Conservation (phyloP, 2,113 vertebrate genomes). For the Pitta sordida region DNA sequence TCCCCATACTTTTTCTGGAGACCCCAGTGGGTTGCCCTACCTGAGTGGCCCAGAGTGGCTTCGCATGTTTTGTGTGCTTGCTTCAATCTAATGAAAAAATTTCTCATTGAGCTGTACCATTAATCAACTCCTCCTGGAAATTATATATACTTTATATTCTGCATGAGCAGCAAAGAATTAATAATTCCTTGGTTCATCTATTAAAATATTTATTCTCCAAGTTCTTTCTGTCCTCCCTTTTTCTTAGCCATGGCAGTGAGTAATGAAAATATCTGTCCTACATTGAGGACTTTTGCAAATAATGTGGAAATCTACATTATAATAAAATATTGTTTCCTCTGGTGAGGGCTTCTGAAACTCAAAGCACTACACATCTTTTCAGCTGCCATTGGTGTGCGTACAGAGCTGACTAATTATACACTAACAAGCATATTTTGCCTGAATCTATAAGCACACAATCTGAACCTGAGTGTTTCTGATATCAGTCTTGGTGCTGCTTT, state of each 20-base stretch:
- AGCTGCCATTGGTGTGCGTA: neutral
- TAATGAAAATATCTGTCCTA: constrained; percentile 15
- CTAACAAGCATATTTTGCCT: constrained; percentile 60
- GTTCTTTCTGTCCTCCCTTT: neutral
- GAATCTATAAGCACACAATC: constrained; percentile 18
- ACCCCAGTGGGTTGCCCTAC: neutral
- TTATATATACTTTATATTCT: neutral
- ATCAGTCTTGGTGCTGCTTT: constrained; percentile 6
- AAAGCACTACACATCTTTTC: constrained; percentile 28
- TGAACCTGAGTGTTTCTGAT: neutral
- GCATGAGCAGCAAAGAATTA: neutral
- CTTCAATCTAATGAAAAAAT: neutral
- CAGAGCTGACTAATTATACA: constrained; percentile 58
- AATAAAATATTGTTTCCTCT: constrained; percentile 50
- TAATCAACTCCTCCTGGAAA: neutral
- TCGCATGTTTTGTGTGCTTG: neutral
- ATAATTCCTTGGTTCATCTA: constrained; percentile 3
- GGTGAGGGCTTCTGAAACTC: constrained; percentile 36
- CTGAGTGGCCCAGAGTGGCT: neutral
- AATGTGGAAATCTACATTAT: constrained; percentile 43
- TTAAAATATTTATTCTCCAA: constrained; percentile 47
- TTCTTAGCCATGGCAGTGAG: neutral
- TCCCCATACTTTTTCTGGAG: neutral
- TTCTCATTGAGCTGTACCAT: neutral
- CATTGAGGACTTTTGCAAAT: neutral